Base-by-base conservation (phyloP, 2,888 invertebrate genomes). In the Agriopis aurantiaria region DNA sequence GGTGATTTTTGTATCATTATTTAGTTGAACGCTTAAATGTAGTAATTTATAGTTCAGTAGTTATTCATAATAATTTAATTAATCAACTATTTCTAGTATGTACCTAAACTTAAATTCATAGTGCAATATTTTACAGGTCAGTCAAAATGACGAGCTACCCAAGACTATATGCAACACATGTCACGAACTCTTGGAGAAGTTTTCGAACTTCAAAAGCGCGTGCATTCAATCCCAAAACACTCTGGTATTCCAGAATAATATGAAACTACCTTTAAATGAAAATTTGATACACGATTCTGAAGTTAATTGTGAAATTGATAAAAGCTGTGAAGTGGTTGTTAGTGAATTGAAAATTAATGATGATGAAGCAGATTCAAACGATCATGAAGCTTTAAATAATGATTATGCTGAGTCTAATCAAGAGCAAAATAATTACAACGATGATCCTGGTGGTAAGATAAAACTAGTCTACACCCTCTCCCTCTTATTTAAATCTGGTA, bases 221-320 rank as follows among this genome's bases (percentile, higher is more conserved):
- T 94, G 93, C 68, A 82, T 94, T 41, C 81, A 88, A 60, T 90
- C 94, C 11, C 88, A 92, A 67, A 86, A 87, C 46, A 84, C 84
- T 48, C 78, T 93, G 12, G 67, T 84, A 14, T 76, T 81, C 6
- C 81, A 79, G 57, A 78, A 76, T 8, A 75, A 73, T 65, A 72
- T 83, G 8, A 82, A 80, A 73, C 55, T 75, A 55, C 77, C 82
- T 68, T 40, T 73, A 12, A 68, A 74, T 1, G 59, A 64, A 9
- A 61, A 41, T 33, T 58, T 62, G 46, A 14, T 56, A 7, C 56
- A 61, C 61, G 12, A 14, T 43, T 14, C 45, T 11, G 45, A 57
- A 12, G 55, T 51, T 7, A 66, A 66, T 53, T 62, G 48, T 59
- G 60, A 64, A 11, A 43, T 68, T n/a, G 45, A 66, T 51, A 51